These are phyloP conservation scores for Meandrina meandrites DNA, from an alignment of 92 coral and sea anemone genomes.

Conservation along the genomic window DNA sequence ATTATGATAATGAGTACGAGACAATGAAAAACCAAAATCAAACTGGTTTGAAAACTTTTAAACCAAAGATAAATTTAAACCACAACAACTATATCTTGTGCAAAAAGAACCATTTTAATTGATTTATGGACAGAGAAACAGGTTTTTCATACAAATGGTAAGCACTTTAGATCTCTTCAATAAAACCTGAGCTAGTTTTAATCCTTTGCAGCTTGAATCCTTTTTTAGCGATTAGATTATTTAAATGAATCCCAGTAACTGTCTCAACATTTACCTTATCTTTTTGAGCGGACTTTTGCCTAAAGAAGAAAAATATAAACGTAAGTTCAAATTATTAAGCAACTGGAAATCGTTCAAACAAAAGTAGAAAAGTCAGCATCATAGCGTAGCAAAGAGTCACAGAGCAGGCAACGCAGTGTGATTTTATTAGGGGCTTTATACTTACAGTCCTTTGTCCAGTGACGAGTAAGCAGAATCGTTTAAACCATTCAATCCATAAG, in stretches of 20 bases:
- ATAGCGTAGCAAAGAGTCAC: too few relatives aligned
- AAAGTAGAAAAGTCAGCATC: neutral
- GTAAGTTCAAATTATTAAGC: neutral
- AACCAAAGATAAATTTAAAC: too few relatives aligned
- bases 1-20: too few relatives aligned
- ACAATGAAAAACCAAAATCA: too few relatives aligned
- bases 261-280: conserved; percentile 64
- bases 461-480: conserved; percentile 82
- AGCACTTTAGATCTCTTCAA: neutral
- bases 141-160: neutral
- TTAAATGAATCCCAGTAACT: neutral
- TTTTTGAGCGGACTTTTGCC: conserved; percentile 82
- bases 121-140: neutral
- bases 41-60: too few relatives aligned
- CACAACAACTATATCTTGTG: too few relatives aligned
- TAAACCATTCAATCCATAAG: conserved; percentile 65
- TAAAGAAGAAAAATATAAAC: conserved; percentile 26
- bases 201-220: neutral
- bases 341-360: neutral
- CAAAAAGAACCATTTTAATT: neutral
- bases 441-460: conserved; percentile 87
- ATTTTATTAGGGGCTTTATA: too few relatives aligned
- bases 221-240: neutral
- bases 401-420: too few relatives aligned
- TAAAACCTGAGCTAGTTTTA: neutral